Percentiles rank a stretch among this genome's conserved stretches.
These are phyloP conservation scores for Beroe forskalii DNA, from an alignment of 37 sponge, comb jelly and placozoan genomes.

Conservation along the genomic window DNA sequence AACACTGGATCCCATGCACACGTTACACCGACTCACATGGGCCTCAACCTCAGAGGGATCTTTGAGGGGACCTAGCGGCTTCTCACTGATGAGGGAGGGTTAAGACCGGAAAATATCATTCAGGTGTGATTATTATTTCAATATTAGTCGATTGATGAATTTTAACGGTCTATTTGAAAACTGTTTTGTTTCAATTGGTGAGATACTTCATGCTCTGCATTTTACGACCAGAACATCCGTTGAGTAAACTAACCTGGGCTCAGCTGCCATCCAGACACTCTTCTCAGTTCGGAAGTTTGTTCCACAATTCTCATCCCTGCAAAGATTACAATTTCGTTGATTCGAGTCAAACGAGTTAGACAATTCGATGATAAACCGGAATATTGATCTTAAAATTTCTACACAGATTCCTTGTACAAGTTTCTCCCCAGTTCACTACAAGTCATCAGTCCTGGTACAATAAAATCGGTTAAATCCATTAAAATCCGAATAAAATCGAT, in stretches of 20 bases:
- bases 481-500: too few relatives aligned
- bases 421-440: too few relatives aligned
- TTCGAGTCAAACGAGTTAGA: too few relatives aligned
- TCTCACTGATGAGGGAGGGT: neutral
- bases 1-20: constrained; percentile 51
- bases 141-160: neutral
- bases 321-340: neutral
- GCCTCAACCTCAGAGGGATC: neutral
- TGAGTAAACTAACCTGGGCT: too few relatives aligned
- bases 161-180: neutral
- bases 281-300: constrained; percentile 24
- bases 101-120: neutral
- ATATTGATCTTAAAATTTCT: too few relatives aligned
- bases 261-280: constrained; percentile 55
- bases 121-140: neutral
- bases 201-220: too few relatives aligned
- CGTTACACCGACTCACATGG: constrained; percentile 49
- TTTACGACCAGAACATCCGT: too few relatives aligned
- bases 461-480: too few relatives aligned
- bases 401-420: too few relatives aligned
- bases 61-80: neutral
- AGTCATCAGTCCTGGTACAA: too few relatives aligned
- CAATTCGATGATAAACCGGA: too few relatives aligned
- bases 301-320: constrained; percentile 13
- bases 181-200: neutral